Conservation (phyloP, 2,113 vertebrate genomes). For the Parotia lawesii region DNA sequence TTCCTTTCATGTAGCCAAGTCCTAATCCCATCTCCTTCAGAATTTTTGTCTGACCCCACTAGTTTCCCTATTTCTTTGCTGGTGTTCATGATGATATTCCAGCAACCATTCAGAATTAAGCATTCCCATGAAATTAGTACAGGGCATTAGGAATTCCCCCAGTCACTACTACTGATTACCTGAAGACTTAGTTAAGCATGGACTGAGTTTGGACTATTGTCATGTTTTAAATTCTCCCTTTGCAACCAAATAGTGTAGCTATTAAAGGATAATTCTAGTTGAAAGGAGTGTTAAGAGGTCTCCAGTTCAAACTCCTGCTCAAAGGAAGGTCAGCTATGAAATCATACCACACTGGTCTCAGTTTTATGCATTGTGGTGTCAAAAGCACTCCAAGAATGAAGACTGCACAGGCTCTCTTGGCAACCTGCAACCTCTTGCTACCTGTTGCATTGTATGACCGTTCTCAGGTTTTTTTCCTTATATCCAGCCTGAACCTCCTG, state of each 20-base stretch:
- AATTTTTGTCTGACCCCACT: neutral
- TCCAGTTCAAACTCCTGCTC: neutral
- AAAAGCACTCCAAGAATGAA: neutral
- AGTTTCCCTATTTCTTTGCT: neutral
- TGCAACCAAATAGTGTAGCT: neutral
- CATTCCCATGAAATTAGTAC: neutral
- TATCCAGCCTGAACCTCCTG: neutral
- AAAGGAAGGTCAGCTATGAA: neutral
- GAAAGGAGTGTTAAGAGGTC: neutral
- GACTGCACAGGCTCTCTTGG: neutral
- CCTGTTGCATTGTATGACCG: neutral
- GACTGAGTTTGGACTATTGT: neutral
- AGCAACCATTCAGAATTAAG: neutral
- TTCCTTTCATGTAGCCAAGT: neutral
- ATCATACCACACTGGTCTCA: neutral
- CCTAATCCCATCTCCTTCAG: neutral
- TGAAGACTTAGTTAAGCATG: neutral
- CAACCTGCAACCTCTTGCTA: neutral
- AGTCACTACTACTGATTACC: neutral
- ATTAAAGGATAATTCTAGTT: neutral
- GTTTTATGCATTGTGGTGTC: neutral
- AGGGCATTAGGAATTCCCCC: neutral
- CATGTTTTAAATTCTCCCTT: neutral
- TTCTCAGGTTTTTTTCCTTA: neutral
- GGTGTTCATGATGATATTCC: neutral